These are phyloP conservation scores for Hylomyscus alleni DNA, from an alignment of 2,797 vertebrate genomes.

Conservation along the genomic window DNA sequence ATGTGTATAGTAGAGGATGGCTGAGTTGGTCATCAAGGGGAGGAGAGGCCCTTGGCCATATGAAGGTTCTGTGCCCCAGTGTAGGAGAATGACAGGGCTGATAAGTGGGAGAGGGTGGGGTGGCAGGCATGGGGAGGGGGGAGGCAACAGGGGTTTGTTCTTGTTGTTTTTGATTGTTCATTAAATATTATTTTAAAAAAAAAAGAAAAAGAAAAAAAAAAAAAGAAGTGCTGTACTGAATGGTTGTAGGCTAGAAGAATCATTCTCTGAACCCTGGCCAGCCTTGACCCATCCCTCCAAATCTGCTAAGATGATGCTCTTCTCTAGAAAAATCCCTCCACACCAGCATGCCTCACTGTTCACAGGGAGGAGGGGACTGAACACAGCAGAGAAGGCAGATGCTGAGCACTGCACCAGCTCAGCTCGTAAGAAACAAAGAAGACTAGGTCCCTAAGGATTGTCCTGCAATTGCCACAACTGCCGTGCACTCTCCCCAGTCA, in stretches of 20 bases:
- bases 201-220: too few relatives aligned
- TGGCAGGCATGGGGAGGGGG: too few relatives aligned
- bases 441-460: not conserved
- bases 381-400: not conserved
- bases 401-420: not conserved
- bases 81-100: too few relatives aligned
- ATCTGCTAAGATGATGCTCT: not conserved
- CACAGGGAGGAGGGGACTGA: not conserved
- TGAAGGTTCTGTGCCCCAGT: too few relatives aligned
- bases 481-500: not conserved
- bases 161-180: too few relatives aligned
- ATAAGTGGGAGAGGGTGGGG: too few relatives aligned
- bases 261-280: not conserved
- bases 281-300: not conserved
- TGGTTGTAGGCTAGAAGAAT: not conserved
- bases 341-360: not conserved
- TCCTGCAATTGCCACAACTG: not conserved
- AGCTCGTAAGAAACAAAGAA: conserved; percentile 9
- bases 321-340: not conserved
- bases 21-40: too few relatives aligned
- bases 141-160: too few relatives aligned
- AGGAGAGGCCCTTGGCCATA: too few relatives aligned
- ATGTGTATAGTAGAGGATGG: too few relatives aligned
- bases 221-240: not conserved
- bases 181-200: too few relatives aligned